A percentile compares a stretch with the other conserved stretches of the same genome.
Evolutionary conservation across 2,797 vertebrate genomes (phyloP).

Genomic region (Mus minutoides): DNA sequence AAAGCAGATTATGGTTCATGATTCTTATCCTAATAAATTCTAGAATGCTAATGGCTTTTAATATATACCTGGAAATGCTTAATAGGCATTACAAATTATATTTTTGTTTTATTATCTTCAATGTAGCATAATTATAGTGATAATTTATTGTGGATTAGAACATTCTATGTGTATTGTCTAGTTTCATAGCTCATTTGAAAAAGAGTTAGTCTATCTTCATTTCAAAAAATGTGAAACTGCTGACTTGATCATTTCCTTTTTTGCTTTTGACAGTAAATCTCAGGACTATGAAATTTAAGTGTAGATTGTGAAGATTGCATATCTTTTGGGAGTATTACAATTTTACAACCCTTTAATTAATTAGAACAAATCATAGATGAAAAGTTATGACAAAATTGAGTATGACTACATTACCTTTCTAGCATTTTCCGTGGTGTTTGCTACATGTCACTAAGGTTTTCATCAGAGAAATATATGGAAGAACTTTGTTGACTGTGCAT

Average conservation of each 20-base stretch:
- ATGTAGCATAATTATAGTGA: neutral
- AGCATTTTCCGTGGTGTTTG: neutral
- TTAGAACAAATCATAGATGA: neutral
- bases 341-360: neutral
- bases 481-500: too few relatives aligned
- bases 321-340: neutral
- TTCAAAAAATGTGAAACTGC: slow-evolving; percentile 6
- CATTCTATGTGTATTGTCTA: neutral
- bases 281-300: neutral
- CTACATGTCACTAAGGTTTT: neutral
- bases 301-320: neutral
- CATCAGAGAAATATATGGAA: neutral
- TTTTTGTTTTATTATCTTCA: neutral
- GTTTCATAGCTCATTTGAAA: neutral
- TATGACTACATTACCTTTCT: neutral
- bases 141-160: neutral
- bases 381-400: neutral
- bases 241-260: neutral
- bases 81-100: neutral
- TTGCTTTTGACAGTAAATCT: neutral
- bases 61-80: neutral
- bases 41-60: neutral
- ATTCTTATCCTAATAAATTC: neutral
- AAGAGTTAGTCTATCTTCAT: neutral
- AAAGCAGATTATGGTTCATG: neutral